Conservation (phyloP, 2,888 invertebrate species). For the Pseudolycoriella hygida region DNA sequence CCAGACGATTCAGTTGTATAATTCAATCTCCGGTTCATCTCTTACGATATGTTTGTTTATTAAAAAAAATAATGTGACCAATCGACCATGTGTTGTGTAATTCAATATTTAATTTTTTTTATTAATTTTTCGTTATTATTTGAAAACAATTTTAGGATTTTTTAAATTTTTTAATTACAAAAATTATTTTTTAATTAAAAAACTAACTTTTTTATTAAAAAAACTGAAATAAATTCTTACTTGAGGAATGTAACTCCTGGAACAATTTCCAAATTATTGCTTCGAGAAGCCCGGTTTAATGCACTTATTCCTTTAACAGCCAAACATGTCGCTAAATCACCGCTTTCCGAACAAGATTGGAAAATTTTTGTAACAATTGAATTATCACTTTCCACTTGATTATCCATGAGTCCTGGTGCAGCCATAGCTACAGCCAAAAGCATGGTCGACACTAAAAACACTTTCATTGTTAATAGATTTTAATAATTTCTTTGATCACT, state of each 20-base stretch:
- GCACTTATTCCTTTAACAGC: constrained; percentile 38
- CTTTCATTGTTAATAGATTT: constrained; percentile 28
- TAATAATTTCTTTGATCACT: constrained; percentile 9
- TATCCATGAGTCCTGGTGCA: constrained; percentile 18
- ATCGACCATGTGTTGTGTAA: too few relatives aligned
- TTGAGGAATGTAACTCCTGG: constrained; percentile 39
- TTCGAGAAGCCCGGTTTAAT: constrained; percentile 36
- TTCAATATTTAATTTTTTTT: too few relatives aligned
- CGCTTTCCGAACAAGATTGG: constrained; percentile 27
- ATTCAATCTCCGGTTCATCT: too few relatives aligned
- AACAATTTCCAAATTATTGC: constrained; percentile 35
- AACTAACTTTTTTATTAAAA: too few relatives aligned
- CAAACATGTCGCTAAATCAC: constrained; percentile 35
- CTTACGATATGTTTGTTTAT: too few relatives aligned
- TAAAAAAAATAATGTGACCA: too few relatives aligned
- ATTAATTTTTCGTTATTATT: too few relatives aligned
- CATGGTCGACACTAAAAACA: constrained; percentile 22
- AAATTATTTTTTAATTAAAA: too few relatives aligned
- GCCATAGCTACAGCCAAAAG: constrained; percentile 20
- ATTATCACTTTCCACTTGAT: constrained; percentile 15
- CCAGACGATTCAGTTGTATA: too few relatives aligned
- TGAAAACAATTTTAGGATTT: too few relatives aligned
- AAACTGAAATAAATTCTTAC: constrained; percentile 25
- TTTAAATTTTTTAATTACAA: too few relatives aligned
- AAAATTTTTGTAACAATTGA: constrained; percentile 23